These are phyloP conservation scores for Frieseomelitta varia DNA, from an alignment of 1,140 invertebrate genomes.

Conservation along the genomic window DNA sequence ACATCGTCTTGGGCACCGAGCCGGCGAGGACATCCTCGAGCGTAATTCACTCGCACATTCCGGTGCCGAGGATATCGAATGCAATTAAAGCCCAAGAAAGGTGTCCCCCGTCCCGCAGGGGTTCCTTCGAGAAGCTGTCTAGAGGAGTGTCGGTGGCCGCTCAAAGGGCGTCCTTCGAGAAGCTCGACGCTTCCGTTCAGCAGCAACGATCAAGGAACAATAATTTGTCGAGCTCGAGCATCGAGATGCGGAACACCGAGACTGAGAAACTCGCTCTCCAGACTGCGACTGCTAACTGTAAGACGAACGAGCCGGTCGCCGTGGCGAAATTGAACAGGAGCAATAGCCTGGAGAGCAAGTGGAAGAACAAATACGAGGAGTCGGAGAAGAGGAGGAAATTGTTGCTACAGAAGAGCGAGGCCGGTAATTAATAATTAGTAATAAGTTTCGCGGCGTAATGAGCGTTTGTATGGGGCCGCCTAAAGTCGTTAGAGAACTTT, in stretches of 20 bases:
- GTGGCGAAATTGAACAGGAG: constrained; percentile 66
- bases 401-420: constrained; percentile 85
- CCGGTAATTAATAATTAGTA: constrained; percentile 82
- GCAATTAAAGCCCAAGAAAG: constrained; percentile 67
- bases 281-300: neutral
- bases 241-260: constrained; percentile 47
- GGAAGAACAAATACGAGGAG: constrained; percentile 87
- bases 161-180: constrained; percentile 78
- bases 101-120: constrained; percentile 65
- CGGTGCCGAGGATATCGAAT: constrained; percentile 72
- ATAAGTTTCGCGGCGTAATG: constrained; percentile 23
- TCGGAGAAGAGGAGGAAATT: constrained; percentile 86
- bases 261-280: constrained; percentile 29
- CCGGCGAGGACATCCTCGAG: constrained; percentile 62
- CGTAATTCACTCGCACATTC: constrained; percentile 79
- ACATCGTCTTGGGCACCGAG: constrained; percentile 70
- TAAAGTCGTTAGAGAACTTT: constrained; percentile 34
- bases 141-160: constrained; percentile 75
- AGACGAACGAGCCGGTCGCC: constrained; percentile 24
- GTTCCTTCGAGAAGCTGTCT: constrained; percentile 70
- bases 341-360: constrained; percentile 80
- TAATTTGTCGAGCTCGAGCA: constrained; percentile 56
- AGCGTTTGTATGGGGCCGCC: constrained; percentile 3
- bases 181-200: constrained; percentile 71
- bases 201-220: constrained; percentile 44